Conservation (phyloP, 2,888 invertebrate genomes). For the Ernsta delagoae region DNA sequence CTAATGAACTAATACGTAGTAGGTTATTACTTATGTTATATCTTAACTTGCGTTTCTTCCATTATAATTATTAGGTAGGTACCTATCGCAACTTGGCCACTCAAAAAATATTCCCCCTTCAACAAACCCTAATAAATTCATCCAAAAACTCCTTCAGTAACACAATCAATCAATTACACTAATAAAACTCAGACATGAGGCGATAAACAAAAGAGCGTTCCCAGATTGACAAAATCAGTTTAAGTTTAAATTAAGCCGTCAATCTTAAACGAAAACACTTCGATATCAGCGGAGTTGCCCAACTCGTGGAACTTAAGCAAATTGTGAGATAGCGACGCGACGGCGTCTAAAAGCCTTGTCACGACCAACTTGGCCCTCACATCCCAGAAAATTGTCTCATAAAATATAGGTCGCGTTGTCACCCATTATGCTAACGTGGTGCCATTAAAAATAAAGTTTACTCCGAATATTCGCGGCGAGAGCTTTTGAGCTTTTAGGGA, state of each 20-base stretch:
- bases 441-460: slow-evolving; percentile 80
- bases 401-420: slow-evolving; percentile 76
- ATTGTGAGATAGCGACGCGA: slow-evolving; percentile 51
- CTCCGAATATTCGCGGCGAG: slow-evolving; percentile 67
- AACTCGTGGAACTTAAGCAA: slow-evolving; percentile 50
- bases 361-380: slow-evolving; percentile 66
- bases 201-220: slow-evolving; percentile 12
- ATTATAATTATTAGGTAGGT: no score
- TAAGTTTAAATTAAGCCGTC: slow-evolving; percentile 43
- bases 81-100: no score
- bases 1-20: no score
- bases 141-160: background rate
- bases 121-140: background rate
- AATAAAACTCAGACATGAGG: slow-evolving; percentile 9
- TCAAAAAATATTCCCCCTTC: slow-evolving; percentile 3
- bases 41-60: background rate
- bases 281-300: slow-evolving; percentile 44
- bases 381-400: slow-evolving; percentile 76
- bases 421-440: slow-evolving; percentile 75
- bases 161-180: slow-evolving; percentile 9
- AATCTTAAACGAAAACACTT: slow-evolving; percentile 45
- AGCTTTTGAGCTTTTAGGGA: slow-evolving; percentile 78
- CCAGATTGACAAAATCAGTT: slow-evolving; percentile 31
- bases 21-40: no score
- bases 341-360: slow-evolving; percentile 71